Percentiles rank a stretch among this genome's conserved stretches.
phyloP scores from a whole-genome alignment of 2,113 vertebrate species.

The Micromys minutus region DNA sequence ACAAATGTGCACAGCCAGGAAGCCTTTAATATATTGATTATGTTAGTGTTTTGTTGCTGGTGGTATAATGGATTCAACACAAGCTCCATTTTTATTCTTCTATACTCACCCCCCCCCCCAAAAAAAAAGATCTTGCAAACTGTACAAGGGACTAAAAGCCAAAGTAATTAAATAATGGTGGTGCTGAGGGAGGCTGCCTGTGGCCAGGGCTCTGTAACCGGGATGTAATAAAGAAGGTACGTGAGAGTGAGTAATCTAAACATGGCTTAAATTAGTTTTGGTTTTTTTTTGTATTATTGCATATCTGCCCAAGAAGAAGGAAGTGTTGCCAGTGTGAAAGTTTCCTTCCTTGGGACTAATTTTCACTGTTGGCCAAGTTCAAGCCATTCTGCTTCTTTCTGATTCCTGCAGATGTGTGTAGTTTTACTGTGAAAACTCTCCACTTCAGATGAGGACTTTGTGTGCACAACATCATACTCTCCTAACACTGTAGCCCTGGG shows the following conservation, averaged over 20 bases:
- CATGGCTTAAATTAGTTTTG: slow-evolving; percentile 55
- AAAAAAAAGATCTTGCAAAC: slow-evolving; percentile 46
- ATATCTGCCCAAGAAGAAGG: slow-evolving; percentile 8
- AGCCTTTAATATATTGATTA: slow-evolving; percentile 77
- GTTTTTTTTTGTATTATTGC: slow-evolving; percentile 53
- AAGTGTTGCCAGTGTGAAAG: slow-evolving; percentile 42
- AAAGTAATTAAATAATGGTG: slow-evolving; percentile 71
- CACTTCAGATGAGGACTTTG: slow-evolving; percentile 44
- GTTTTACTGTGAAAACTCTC: slow-evolving; percentile 50
- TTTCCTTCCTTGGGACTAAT: slow-evolving; percentile 54
- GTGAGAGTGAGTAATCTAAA: slow-evolving; percentile 40
- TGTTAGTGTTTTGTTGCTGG: slow-evolving; percentile 74
- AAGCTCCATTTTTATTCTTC: slow-evolving; percentile 69
- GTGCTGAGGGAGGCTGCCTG: slow-evolving; percentile 36
- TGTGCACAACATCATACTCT: slow-evolving; percentile 57
- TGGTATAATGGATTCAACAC: slow-evolving; percentile 69
- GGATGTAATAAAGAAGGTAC: slow-evolving; percentile 26
- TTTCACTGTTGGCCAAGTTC: slow-evolving; percentile 52
- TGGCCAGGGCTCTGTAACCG: slow-evolving; percentile 36
- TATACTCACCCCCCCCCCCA: not conserved
- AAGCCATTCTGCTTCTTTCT: slow-evolving; percentile 56
- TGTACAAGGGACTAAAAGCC: slow-evolving; percentile 43
- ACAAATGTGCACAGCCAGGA: slow-evolving; percentile 64
- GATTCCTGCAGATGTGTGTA: not conserved
- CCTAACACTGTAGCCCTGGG: slow-evolving; percentile 71